Percentiles rank a stretch among this genome's conserved stretches.
Conservation (phyloP, 30 jellyfish, hydroid and myxozoan genomes). For the Chironex yamaguchii region DNA sequence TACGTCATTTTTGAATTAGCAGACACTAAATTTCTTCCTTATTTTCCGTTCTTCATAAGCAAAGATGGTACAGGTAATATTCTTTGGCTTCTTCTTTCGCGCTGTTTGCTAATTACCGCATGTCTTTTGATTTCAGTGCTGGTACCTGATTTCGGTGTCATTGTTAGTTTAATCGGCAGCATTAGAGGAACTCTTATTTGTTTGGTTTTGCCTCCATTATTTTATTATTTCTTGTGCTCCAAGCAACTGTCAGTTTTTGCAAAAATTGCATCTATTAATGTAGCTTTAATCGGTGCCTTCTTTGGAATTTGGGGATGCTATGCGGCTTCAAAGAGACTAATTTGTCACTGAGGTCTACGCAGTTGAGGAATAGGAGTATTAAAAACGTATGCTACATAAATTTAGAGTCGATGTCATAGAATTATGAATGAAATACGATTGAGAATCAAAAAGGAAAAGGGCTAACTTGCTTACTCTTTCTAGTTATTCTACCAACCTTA, state of each 20-base stretch:
- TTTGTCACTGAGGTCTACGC: too few relatives aligned
- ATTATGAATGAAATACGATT: too few relatives aligned
- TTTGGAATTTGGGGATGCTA: not conserved
- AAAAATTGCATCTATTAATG: not conserved
- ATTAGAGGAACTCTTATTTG: slow-evolving; percentile 78
- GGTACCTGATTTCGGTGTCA: slow-evolving; percentile 82
- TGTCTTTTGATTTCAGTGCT: slow-evolving; percentile 69
- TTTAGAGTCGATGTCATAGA: too few relatives aligned
- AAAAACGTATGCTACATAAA: too few relatives aligned
- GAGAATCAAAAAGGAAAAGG: too few relatives aligned
- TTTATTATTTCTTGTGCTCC: slow-evolving; percentile 34
- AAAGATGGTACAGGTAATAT: slow-evolving; percentile 7
- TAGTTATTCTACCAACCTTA: too few relatives aligned
- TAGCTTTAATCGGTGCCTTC: not conserved
- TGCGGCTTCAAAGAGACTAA: not conserved
- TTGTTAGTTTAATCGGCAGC: slow-evolving; percentile 91
- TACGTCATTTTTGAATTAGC: slow-evolving; percentile 79
- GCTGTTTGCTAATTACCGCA: slow-evolving; percentile 42
- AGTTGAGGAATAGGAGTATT: too few relatives aligned
- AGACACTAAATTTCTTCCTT: slow-evolving; percentile 60
- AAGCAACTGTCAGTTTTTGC: not conserved
- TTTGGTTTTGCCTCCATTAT: slow-evolving; percentile 70
- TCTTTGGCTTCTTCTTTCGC: slow-evolving; percentile 70
- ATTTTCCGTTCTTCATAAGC: slow-evolving; percentile 56
- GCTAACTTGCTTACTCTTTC: too few relatives aligned